These are phyloP conservation scores for Leucania comma DNA, from an alignment of 2,888 invertebrate species.

Conservation along the genomic window DNA sequence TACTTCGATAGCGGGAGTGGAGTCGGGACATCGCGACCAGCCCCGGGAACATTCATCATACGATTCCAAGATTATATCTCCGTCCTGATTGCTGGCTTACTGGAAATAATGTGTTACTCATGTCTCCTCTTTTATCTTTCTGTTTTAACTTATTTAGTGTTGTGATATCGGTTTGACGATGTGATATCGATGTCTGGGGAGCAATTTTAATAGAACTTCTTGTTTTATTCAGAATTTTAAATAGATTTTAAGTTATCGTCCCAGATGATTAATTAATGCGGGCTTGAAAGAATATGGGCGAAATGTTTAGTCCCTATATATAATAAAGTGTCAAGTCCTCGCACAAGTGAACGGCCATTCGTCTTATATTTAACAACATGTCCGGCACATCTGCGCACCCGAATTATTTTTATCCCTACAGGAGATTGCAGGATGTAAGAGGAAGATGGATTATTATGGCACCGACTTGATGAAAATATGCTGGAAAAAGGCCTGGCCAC, in stretches of 20 bases:
- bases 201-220: background rate
- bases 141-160: constrained; percentile 20
- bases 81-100: constrained; percentile 76
- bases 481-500: background rate
- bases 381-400: constrained; percentile 60
- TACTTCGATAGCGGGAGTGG: constrained; percentile 27
- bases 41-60: constrained; percentile 67
- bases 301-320: constrained; percentile 18
- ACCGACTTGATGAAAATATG: background rate
- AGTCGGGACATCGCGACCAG: constrained; percentile 10
- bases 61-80: constrained; percentile 78
- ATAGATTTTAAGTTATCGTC: background rate
- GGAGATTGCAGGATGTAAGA: constrained; percentile 43
- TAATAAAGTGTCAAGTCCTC: constrained; percentile 53
- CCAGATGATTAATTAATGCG: background rate
- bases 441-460: constrained; percentile 52
- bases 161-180: constrained; percentile 10
- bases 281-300: background rate
- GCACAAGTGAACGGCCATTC: constrained; percentile 40
- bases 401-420: constrained; percentile 57
- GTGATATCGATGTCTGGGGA: constrained; percentile 18
- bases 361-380: constrained; percentile 59
- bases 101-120: constrained; percentile 80
- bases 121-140: constrained; percentile 67
- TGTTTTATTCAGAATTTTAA: background rate